Base-by-base conservation (phyloP, 2,888 invertebrate genomes). In the Rhimphoctona megacephalus region DNA sequence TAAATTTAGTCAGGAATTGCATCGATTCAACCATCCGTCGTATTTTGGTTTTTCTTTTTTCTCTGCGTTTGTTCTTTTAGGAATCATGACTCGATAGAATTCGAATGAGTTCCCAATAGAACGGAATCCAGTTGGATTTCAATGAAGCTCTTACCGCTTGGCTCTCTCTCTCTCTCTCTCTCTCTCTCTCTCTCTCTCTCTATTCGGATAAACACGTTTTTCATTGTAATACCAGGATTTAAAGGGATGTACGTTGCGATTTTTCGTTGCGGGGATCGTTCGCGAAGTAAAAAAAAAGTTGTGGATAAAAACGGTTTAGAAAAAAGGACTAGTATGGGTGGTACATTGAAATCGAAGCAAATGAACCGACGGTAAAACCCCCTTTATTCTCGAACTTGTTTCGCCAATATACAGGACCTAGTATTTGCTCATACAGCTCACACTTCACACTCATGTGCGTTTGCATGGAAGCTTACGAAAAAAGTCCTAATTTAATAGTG, bases 381-480 rank as follows among this genome's bases (percentile, higher is more conserved):
- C 30, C 52, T 80, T 77, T 81, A 79, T 54, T 25, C 39, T n/a
- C 36, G 39, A 80, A 78, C 86, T 81, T 88, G 89, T 91, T 92
- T 90, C 90, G 91, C 92, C 92, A 93, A 92, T 93, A 61, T 57
- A 91, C 89, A 89, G 69, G 89, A 89, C 83, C 81, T 74, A 88
- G 83, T 85, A 86, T 78, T 83, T 83, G 43, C 49, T 69, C 69
- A 25, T 17, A 33, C 52, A 36, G 36, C 1, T 77, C 52, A n/a
- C 57, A 19, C 22, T 30, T 80, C 33, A 39, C 57, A 43, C 39
- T 61, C 73, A 46, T 46, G 14, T 36, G 84, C 46, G 81, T 66
- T 54, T 22, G 72, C 52, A 39, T 25, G 57, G 76, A 57, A 57
- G 70, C 80, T 49, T 54, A 81, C 25, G 52, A 36, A 73, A 73